Percentiles rank a stretch among this genome's conserved stretches.
phyloP scores from a whole-genome alignment of 2,888 invertebrate genomes.

The Macaria notata region DNA sequence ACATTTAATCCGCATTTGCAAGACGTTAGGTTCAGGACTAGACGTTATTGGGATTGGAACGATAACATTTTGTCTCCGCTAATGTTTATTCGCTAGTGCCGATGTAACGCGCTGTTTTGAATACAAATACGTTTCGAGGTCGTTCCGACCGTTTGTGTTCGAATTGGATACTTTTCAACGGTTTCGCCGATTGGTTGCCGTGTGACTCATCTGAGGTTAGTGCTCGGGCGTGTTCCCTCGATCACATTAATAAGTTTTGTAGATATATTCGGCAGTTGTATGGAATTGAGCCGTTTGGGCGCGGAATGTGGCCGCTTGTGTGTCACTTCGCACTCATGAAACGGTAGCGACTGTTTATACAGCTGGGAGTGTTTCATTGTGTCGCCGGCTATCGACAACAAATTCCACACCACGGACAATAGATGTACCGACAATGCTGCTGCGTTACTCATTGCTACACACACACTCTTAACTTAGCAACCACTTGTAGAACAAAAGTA shows the following conservation, averaged over 20 bases:
- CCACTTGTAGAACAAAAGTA: slow-evolving; percentile 37
- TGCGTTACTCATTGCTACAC: slow-evolving; percentile 37
- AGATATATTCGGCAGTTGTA: slow-evolving; percentile 9
- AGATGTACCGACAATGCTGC: slow-evolving; percentile 46
- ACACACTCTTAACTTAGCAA: slow-evolving; percentile 5
- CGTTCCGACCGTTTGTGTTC: slow-evolving; percentile 39
- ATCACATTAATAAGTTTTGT: slow-evolving; percentile 38
- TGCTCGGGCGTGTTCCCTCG: slow-evolving; percentile 48
- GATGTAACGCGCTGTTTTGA: slow-evolving; percentile 30
- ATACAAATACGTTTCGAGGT: slow-evolving; percentile 32
- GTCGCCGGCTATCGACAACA: slow-evolving; percentile 49
- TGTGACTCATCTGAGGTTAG: slow-evolving; percentile 67
- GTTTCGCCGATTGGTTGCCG: slow-evolving; percentile 51
- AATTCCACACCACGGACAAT: slow-evolving; percentile 57
- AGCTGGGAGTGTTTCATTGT: slow-evolving; percentile 58
- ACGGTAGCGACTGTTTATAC: slow-evolving; percentile 47
- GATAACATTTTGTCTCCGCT: slow-evolving; percentile 23
- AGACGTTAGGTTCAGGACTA: slow-evolving; percentile 5
- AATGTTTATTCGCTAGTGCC: slow-evolving; percentile 24
- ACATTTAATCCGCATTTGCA: slow-evolving; percentile 25
- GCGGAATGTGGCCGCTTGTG: slow-evolving; percentile 14
- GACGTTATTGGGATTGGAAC: slow-evolving; percentile 22
- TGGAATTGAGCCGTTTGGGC: slow-evolving; percentile 7
- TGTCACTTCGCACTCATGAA: slow-evolving; percentile 18
- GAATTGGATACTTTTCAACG: slow-evolving; percentile 51